phyloP scores from a whole-genome alignment of 2,888 invertebrate genomes.

The Loripinus fragilis region DNA sequence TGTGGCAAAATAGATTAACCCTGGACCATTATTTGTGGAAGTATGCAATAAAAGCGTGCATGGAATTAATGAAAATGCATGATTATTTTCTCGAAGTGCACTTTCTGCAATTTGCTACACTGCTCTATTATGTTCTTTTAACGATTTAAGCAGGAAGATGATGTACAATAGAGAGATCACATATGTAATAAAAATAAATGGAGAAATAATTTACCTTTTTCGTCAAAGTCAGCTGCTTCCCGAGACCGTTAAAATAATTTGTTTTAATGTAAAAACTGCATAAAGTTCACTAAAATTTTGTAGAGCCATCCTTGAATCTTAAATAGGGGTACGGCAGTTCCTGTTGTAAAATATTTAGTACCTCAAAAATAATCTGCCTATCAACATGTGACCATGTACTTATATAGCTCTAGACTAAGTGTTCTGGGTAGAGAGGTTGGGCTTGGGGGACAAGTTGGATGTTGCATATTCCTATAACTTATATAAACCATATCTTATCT shows the following conservation, averaged over 20 bases:
- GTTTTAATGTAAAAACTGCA: neutral
- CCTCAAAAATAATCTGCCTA: no score
- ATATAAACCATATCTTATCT: no score
- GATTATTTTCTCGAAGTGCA: constrained; percentile 14
- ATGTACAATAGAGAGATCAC: constrained; percentile 1
- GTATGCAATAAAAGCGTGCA: constrained; percentile 15
- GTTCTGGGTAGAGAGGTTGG: no score
- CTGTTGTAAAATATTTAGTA: no score
- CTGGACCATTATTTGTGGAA: constrained; percentile 11
- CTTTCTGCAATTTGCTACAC: constrained; percentile 6
- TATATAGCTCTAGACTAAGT: no score
- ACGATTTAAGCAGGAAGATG: constrained; percentile 14
- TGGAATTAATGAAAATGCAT: constrained; percentile 19
- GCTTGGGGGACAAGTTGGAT: no score
- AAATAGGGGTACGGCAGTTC: no score
- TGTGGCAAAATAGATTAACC: constrained; percentile 17
- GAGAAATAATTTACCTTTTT: constrained; percentile 13
- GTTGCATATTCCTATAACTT: no score
- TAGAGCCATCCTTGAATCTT: no score
- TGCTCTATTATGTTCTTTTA: constrained; percentile 7
- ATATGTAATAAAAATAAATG: constrained; percentile 18
- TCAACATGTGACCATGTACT: no score
- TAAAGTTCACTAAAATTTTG: no score
- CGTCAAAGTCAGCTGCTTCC: constrained; percentile 17
- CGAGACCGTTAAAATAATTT: constrained; percentile 9